Evolutionary conservation across 2,888 invertebrate genomes (phyloP), one percentile per base, ranked within the genome.

Genomic region (Noctua comes): DNA sequence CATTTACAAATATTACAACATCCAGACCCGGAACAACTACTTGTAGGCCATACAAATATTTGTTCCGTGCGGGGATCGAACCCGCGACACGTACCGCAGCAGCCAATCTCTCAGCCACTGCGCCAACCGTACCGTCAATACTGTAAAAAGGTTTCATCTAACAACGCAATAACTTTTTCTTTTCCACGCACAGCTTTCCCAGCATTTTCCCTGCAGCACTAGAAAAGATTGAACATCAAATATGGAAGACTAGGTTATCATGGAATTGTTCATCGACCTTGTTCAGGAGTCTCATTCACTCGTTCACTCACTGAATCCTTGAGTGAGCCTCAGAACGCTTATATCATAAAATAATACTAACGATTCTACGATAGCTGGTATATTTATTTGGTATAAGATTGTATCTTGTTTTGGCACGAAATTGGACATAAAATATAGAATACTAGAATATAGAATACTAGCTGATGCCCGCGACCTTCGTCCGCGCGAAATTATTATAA

Each of bases 201-300:
- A 57, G 57, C 11, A 13, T 57, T 11, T 57, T 40, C 8, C 31
- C 21, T 43, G 36, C n/a, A 76, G 65, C 69, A 81, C 76, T 81
- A 69, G 6, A 57, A 76, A 75, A 69, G 31, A 81, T 80, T 81
- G 65, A 57, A 69, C 81, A 69, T 80, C 11, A 81, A 76, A 81
- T 51, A 80, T 80, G 40, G 6, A 80, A 5, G 27, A 40, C n/a
- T n/a, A 7, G 16, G n/a, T 48, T 75, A 31, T 65, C 68, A 31
- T 21, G 16, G 75, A 65, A 75, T 69, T 21, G n/a, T 68, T 68
- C 64, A 51, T 59, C 16, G 75, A 48, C 68, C 80, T 75, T 16
- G 57, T 69, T 57, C 21, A 36, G 2, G 40, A 69, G 27, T n/a
- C 40, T 40, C n/a, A 18, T 24, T 31, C 68, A 75, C 54, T 43